phyloP scores from a whole-genome alignment of 2,113 vertebrate species.

The Rhinogobius similis region DNA sequence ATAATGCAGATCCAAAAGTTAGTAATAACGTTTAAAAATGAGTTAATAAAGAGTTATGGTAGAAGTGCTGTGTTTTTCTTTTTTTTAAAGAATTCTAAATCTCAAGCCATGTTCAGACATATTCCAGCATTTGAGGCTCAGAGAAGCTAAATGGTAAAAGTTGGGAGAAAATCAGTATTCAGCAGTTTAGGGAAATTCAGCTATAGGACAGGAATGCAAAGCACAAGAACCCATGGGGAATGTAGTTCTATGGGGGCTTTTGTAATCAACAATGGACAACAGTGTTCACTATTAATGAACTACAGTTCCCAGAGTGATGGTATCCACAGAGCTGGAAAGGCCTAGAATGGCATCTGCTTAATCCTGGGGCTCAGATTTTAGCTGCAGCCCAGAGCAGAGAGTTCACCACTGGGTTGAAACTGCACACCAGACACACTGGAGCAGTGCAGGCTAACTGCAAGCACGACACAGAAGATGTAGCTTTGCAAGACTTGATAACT shows the following conservation, averaged over 20 bases:
- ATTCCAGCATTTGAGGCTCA: conserved; percentile 24
- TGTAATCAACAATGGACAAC: conserved; percentile 70
- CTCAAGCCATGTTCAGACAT: conserved; percentile 14
- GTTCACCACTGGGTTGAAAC: conserved; percentile 56
- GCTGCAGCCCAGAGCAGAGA: conserved; percentile 66
- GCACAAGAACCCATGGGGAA: conserved; percentile 56
- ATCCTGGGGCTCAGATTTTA: conserved; percentile 78
- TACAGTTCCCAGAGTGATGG: conserved; percentile 75
- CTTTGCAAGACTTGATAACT: conserved; percentile 15
- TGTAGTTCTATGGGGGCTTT: conserved; percentile 62
- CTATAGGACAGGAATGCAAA: conserved; percentile 53
- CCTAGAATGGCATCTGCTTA: conserved; percentile 78
- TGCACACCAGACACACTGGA: conserved; percentile 60
- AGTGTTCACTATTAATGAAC: conserved; percentile 73
- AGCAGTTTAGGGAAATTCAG: conserved; percentile 62
- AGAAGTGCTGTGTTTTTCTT: no score
- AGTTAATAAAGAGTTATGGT: no score
- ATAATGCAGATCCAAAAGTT: not conserved
- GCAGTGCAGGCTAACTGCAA: conserved; percentile 17
- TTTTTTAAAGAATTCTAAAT: not conserved
- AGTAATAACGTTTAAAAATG: not conserved
- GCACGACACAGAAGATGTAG: conserved; percentile 28
- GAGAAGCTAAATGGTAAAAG: conserved; percentile 20
- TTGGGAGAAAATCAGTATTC: conserved; percentile 49
- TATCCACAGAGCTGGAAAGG: conserved; percentile 75